Evolutionary conservation across 2,113 vertebrate species (phyloP).

Genomic region (Vulpes vulpes): DNA sequence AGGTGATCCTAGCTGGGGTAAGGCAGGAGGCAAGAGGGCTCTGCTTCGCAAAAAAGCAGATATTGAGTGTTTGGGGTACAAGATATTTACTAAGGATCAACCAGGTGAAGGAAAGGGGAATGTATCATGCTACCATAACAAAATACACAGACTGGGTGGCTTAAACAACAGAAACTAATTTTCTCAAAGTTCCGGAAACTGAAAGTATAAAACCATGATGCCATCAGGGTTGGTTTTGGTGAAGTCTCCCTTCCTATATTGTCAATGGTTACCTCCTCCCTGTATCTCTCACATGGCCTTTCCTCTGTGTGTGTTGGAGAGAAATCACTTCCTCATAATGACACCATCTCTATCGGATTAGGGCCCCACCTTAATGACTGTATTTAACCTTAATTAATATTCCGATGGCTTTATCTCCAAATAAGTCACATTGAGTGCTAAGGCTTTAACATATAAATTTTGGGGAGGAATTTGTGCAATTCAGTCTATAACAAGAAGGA

Average conservation of each 20-base stretch:
- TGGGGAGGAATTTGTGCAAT: too few relatives aligned
- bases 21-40: fast-evolving
- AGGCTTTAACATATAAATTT: neutral
- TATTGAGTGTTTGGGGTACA: neutral
- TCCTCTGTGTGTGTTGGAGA: neutral
- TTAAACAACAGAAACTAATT: neutral
- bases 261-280: too few relatives aligned
- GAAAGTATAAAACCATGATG: neutral
- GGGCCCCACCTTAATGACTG: neutral
- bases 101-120: neutral
- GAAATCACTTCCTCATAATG: neutral
- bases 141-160: neutral
- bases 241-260: neutral
- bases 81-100: neutral
- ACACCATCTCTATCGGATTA: neutral
- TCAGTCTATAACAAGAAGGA: neutral
- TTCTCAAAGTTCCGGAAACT: neutral
- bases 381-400: neutral
- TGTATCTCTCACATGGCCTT: fast-evolving
- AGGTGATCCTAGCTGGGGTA: fast-evolving
- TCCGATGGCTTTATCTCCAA: neutral
- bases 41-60: neutral
- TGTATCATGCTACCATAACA: neutral
- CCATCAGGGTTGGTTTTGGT: neutral
- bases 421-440: neutral